Base-by-base conservation (phyloP, 2,888 invertebrate genomes). In the Hypena proboscidalis region DNA sequence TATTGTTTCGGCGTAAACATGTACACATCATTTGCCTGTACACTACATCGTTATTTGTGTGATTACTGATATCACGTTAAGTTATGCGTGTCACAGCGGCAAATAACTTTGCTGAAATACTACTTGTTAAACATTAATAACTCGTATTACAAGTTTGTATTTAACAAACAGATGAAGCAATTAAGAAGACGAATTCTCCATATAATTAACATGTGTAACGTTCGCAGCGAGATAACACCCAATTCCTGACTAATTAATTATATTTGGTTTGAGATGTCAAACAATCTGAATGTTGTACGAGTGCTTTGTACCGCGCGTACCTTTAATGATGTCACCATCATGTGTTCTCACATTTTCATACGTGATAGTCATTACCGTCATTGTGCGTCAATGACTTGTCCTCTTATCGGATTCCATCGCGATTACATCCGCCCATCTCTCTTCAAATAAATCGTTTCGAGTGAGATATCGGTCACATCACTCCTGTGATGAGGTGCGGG, bases 191-290 rank as follows among this genome's bases (percentile, higher is more conserved):
- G 21, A 33, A 37, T 40, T 40, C 25, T 31, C 23, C 9, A 21
- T 26, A 27, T 21, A 38, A 53, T 55, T 46, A 55, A 48, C 45
- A 55, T 52, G 41, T 48, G 34, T 31, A 49, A 47, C 30, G 39
- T 43, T 57, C 25, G 13, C 8, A 29, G 26, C 20, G 15, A 42
- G 44, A 57, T 49, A 47, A 54, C 42, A 42, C 50, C 49, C 40
- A 21, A 40, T 33, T 34, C 25, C 41, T 30, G 25, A 44, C 23
- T 30, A 34, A 40, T n/a, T n/a, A n/a, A n/a, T n/a, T n/a, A n/a
- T 39, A 23, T 51, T 33, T 43, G 51, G 36, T 47, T 44, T 20
- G 27, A 23, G 27, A 17, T 21, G 31, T 47, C 33, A 19, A 19
- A 27, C 31, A 27, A 36, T 32, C 19, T 19, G 35, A 40, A 27